phyloP scores from a whole-genome alignment of 2,888 invertebrate genomes.

The Scaptodrosophila latifasciaeformis region DNA sequence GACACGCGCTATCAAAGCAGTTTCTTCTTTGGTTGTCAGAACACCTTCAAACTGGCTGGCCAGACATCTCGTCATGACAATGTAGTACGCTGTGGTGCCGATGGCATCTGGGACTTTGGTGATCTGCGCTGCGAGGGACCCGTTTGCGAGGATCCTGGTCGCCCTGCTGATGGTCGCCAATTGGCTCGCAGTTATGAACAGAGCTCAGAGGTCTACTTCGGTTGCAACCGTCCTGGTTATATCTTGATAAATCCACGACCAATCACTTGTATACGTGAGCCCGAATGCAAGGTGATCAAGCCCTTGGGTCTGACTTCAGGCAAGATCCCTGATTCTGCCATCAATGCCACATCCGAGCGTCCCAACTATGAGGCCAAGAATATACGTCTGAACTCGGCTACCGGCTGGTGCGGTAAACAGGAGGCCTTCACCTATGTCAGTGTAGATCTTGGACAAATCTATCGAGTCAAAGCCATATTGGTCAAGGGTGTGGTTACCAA shows the following conservation, averaged over 20 bases:
- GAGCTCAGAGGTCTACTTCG: slow-evolving; percentile 92
- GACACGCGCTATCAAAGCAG: slow-evolving; percentile 94
- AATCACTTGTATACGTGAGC: slow-evolving; percentile 92
- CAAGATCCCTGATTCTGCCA: slow-evolving; percentile 93
- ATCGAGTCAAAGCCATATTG: slow-evolving; percentile 92
- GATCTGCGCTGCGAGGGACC: slow-evolving; percentile 95
- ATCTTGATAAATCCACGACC: slow-evolving; percentile 93
- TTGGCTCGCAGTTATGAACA: slow-evolving; percentile 89
- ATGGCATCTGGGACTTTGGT: slow-evolving; percentile 98
- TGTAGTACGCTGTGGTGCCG: slow-evolving; percentile 92
- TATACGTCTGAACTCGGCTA: slow-evolving; percentile 91
- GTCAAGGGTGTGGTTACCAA: slow-evolving; percentile 96
- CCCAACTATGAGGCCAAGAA: slow-evolving; percentile 94
- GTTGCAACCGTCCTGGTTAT: slow-evolving; percentile 93
- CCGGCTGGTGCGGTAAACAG: slow-evolving; percentile 97
- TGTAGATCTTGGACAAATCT: slow-evolving; percentile 95
- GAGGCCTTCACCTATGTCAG: slow-evolving; percentile 97
- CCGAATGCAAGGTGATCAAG: slow-evolving; percentile 93
- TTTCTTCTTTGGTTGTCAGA: slow-evolving; percentile 96
- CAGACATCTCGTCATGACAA: slow-evolving; percentile 94
- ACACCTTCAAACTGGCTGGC: slow-evolving; percentile 94
- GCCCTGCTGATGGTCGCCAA: slow-evolving; percentile 94
- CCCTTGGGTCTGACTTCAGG: slow-evolving; percentile 94
- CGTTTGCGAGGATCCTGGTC: slow-evolving; percentile 95
- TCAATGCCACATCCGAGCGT: slow-evolving; percentile 94